Percentiles rank a stretch among this genome's conserved stretches.
Conservation (phyloP, 2,113 vertebrate species). For the Pelodiscus sinensis region DNA sequence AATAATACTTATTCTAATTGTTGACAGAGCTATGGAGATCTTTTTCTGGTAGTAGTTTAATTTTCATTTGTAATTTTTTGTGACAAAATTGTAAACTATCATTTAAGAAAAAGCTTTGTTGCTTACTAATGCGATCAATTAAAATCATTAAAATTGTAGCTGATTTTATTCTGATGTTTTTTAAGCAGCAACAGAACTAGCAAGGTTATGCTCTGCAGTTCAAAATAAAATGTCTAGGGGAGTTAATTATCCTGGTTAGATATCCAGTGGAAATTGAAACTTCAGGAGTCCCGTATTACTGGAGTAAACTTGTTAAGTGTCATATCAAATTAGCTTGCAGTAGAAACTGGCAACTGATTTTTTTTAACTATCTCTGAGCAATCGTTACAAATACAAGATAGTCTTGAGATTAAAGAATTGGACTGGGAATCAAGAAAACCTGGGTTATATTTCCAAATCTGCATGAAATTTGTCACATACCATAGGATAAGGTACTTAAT, state of each 20-base stretch:
- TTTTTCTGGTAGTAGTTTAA: not conserved
- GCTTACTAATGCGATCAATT: not conserved
- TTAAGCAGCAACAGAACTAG: not conserved
- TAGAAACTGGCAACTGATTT: not conserved
- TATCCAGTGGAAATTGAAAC: not conserved
- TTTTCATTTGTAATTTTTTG: not conserved
- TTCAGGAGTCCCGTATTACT: not conserved
- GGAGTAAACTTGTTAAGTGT: not conserved
- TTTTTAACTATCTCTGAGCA: not conserved
- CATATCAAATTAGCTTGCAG: not conserved
- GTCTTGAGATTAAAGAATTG: not conserved
- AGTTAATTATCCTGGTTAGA: not conserved
- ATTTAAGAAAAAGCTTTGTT: not conserved
- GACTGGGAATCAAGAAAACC: not conserved
- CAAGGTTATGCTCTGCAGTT: fast-evolving
- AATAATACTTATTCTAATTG: not conserved
- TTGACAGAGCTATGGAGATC: not conserved
- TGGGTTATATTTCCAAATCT: not conserved
- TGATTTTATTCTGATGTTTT: not conserved
- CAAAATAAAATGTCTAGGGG: not conserved
- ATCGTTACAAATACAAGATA: not conserved
- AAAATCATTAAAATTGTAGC: not conserved
- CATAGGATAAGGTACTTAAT: not conserved
- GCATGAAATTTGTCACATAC: not conserved
- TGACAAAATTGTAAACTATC: not conserved